Evolutionary conservation across 2,888 invertebrate genomes (phyloP), one percentile per base, ranked within the genome.

Genomic region (Schizotus pectinicornis): DNA sequence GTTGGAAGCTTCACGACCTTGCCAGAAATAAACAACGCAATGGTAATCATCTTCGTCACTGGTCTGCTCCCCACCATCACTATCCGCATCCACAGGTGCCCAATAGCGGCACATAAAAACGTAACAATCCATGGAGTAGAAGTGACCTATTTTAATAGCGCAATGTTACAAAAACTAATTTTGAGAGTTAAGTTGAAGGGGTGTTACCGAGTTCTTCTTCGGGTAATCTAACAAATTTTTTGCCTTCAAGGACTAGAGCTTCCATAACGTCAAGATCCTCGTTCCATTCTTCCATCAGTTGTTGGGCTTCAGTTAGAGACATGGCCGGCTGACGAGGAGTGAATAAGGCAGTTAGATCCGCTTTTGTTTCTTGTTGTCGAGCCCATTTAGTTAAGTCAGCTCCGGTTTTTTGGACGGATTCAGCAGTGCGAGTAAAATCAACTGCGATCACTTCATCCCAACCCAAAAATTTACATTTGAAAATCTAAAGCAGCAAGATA

Each of bases 11-110:
- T 95, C 92, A 48, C 93, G 84, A 0, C 98, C 98, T 81, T 99
- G 99, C 99, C 99, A 99, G 83, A 99, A 99, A 81, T 99, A 99
- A n/a, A 98, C 98, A 43, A 97, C 94, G 82, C 96, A 97, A 74
- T 94, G 93, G 73, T 90, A 92, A 51, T 79, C 80, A 74, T 74
- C 74, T 41, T 57, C 88, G 13, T 56, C 59, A 31, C 35, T 59
- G 1, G 45, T 8, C 8, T 35, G 51, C 11, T 56, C 52, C 6
- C 34, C 56, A 3, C 43, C 43, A 33, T 51, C 51, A 9, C 52
- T 39, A 14, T 73, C 73, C 43, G 60, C 64, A 8, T 73, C 72
- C 1, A 83, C 82, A 3, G 84, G 84, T 70, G 95, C 37, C 57
- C 57, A 57, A 47, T 57, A 57, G 3, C 96, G 88, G 76, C 98